A percentile compares a stretch with the other conserved stretches of the same genome.
Conservation (phyloP, 2,888 invertebrate species). For the Micoletzkya japonica region DNA sequence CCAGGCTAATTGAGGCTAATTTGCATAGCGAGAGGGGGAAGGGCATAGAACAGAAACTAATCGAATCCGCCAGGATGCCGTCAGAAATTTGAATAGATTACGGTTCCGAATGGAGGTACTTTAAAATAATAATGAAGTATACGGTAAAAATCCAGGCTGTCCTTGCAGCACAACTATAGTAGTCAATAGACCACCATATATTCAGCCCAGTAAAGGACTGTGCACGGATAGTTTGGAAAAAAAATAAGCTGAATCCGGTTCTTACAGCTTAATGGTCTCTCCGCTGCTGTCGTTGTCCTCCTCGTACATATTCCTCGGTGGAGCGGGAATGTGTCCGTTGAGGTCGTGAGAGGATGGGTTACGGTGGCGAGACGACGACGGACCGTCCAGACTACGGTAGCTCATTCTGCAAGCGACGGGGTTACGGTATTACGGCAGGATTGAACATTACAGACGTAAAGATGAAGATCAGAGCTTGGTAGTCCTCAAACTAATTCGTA, state of each 20-base stretch:
- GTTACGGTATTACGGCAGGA: not conserved
- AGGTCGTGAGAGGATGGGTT: too few relatives aligned
- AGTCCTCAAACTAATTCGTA: not conserved
- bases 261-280: conserved; percentile 26
- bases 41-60: too few relatives aligned
- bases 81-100: too few relatives aligned
- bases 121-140: too few relatives aligned
- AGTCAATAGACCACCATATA: too few relatives aligned
- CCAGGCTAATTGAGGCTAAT: too few relatives aligned
- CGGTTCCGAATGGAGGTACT: too few relatives aligned
- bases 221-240: not conserved
- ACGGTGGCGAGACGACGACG: not conserved
- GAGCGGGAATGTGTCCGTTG: conserved; percentile 22
- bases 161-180: too few relatives aligned
- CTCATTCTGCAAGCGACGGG: not conserved
- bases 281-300: conserved; percentile 26
- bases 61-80: too few relatives aligned
- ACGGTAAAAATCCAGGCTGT: too few relatives aligned
- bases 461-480: not conserved
- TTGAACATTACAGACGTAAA: too few relatives aligned
- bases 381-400: not conserved
- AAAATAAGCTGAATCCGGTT: not conserved
- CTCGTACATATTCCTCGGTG: conserved; percentile 5
- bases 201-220: not conserved
- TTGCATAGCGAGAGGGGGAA: too few relatives aligned